phyloP scores from a whole-genome alignment of 1,140 invertebrate genomes.

The Temnothorax longispinosus region DNA sequence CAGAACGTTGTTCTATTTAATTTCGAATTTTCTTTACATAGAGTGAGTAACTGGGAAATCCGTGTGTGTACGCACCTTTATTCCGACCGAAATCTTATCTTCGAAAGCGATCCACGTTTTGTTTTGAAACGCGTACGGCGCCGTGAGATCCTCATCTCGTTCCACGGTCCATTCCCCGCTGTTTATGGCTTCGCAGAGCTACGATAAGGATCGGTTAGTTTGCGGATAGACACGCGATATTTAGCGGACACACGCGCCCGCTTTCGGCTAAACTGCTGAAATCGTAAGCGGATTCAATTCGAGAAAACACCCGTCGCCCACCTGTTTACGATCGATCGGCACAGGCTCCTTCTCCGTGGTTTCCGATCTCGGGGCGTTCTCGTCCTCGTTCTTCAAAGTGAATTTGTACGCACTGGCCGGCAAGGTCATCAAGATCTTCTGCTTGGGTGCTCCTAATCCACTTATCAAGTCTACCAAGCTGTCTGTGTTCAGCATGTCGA shows the following conservation, averaged over 20 bases:
- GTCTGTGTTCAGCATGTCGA: conserved; percentile 93
- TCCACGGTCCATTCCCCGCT: conserved; percentile 91
- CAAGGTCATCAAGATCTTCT: conserved; percentile 90
- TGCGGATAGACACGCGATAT: neutral
- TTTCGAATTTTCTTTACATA: neutral
- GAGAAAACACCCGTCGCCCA: conserved; percentile 77
- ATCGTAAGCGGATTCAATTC: neutral
- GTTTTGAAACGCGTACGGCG: conserved; percentile 91
- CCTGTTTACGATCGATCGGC: conserved; percentile 87
- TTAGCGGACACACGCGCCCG: neutral
- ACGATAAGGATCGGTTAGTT: conserved; percentile 37
- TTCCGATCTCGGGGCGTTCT: conserved; percentile 90
- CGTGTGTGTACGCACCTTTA: conserved; percentile 87
- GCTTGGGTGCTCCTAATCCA: conserved; percentile 89
- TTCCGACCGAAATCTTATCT: conserved; percentile 89
- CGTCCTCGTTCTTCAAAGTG: conserved; percentile 87
- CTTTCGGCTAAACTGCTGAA: neutral
- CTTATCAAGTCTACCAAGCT: conserved; percentile 91
- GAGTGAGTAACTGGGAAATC: neutral
- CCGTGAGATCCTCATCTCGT: conserved; percentile 92
- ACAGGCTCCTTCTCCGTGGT: conserved; percentile 86
- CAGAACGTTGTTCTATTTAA: neutral
- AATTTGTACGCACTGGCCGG: conserved; percentile 90
- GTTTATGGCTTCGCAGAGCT: conserved; percentile 88
- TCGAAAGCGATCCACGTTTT: conserved; percentile 92